Conservation (phyloP, 2,888 invertebrate genomes). For the Clitarchus hookeri region DNA sequence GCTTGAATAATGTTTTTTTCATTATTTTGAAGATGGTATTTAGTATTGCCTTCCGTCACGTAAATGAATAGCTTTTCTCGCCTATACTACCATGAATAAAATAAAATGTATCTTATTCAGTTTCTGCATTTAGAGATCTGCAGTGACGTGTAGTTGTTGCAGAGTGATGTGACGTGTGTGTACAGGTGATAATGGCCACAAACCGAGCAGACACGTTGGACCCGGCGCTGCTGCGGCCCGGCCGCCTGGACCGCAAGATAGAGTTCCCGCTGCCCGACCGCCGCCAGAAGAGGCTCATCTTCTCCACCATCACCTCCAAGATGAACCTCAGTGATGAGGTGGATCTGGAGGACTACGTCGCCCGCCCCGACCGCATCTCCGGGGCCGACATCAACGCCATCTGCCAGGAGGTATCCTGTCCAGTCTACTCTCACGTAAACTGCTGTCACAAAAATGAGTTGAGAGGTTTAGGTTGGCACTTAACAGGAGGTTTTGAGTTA, state of each 20-base stretch:
- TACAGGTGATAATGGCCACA: slow-evolving; percentile 85
- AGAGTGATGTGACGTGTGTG: background rate
- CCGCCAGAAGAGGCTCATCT: slow-evolving; percentile 89
- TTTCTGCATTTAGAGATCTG: too few species aligned
- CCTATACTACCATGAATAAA: too few species aligned
- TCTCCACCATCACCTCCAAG: slow-evolving; percentile 94
- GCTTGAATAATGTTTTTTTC: too few species aligned
- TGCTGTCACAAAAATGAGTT: too few species aligned
- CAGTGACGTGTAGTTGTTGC: too few species aligned
- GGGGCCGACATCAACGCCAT: slow-evolving; percentile 99
- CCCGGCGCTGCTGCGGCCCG: slow-evolving; percentile 94
- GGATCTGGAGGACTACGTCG: slow-evolving; percentile 98
- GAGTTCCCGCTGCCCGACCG: slow-evolving; percentile 97
- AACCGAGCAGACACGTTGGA: slow-evolving; percentile 98
- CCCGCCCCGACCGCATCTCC: slow-evolving; percentile 96
- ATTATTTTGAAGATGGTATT: too few species aligned
- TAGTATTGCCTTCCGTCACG: too few species aligned
- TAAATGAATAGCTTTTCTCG: too few species aligned
- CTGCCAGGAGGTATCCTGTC: slow-evolving; percentile 83
- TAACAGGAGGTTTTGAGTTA: too few species aligned
- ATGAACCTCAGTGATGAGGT: slow-evolving; percentile 99
- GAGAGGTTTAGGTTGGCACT: too few species aligned
- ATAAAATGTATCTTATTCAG: too few species aligned
- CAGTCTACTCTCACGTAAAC: too few species aligned
- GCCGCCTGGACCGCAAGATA: slow-evolving; percentile 96